Evolutionary conservation across 2,113 vertebrate genomes (phyloP), one percentile per base, ranked within the genome.

Genomic region (Perca schrenkii): DNA sequence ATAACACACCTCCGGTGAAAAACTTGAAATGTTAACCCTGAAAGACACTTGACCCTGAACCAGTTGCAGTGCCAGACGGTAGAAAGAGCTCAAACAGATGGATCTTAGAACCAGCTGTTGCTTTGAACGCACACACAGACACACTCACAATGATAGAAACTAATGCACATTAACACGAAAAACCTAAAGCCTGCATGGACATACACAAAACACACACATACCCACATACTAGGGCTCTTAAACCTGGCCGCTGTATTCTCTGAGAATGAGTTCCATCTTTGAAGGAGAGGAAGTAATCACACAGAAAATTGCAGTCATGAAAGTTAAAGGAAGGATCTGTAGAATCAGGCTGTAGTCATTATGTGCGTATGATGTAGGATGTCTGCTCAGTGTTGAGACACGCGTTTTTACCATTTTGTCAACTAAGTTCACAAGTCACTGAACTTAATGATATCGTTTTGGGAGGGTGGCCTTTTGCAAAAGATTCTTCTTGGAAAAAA

Each of bases 281-380:
- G 53, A 63, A 80, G 65, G 28, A 73, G 72, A 80, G 85, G 79
- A 92, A 92, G 89, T 70, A 92, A 92, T 92, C 89, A 86, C 65
- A 77, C 56, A 74, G 80, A 83, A 92, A 86, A 91, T 90, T 86
- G 54, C 80, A 69, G 54, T 60, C 57, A 34, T 77, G 40, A 62
- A 83, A 73, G 64, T 52, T 69, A 74, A 76, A 84, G 71, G 56
- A 65, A 72, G 60, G 74, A 71, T 90, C 81, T 40, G 40, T 15
- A 25, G 65, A 77, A 74, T 87, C 82, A 82, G 77, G 68, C 56
- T 84, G 81, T 43, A 68, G 74, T 81, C 66, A 91, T 88, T 80
- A 91, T 57, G 70, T 60, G 36, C 75, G 84, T 57, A 83, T 70
- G 70, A 84, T 73, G 66, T 64, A 46, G 75, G 74, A 63, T 47